These are phyloP conservation scores for Eretmocerus hayati DNA, from an alignment of 2,888 invertebrate species.

Conservation along the genomic window DNA sequence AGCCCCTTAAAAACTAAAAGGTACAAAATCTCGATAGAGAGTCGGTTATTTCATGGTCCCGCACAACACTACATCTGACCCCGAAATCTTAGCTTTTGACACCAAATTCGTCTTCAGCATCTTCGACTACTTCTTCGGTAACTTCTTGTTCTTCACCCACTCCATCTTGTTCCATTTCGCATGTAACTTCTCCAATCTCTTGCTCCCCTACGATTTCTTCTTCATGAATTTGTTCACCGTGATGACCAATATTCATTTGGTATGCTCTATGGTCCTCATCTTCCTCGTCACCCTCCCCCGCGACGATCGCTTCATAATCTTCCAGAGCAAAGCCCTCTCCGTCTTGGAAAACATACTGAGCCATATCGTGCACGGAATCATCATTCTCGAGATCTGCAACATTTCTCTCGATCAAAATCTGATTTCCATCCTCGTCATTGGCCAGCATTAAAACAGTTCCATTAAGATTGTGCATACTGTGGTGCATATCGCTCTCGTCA, in stretches of 20 bases:
- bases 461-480: slow-evolving; percentile 35
- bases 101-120: slow-evolving; percentile 26
- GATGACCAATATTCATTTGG: slow-evolving; percentile 14
- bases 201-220: slow-evolving; percentile 16
- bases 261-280: slow-evolving; percentile 15
- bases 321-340: slow-evolving; percentile 30
- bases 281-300: slow-evolving; percentile 21
- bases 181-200: slow-evolving; percentile 9
- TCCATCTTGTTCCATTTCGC: not conserved
- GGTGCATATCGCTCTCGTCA: slow-evolving; percentile 28
- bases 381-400: slow-evolving; percentile 36
- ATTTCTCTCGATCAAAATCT: slow-evolving; percentile 40
- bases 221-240: slow-evolving; percentile 17
- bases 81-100: slow-evolving; percentile 38
- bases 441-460: slow-evolving; percentile 44
- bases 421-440: slow-evolving; percentile 41
- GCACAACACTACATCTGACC: slow-evolving; percentile 13
- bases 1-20: slow-evolving; percentile 22
- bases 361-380: slow-evolving; percentile 34
- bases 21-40: slow-evolving; percentile 20
- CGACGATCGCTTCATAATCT: slow-evolving; percentile 27
- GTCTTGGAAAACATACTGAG: slow-evolving; percentile 37
- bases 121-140: slow-evolving; percentile 8
- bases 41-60: slow-evolving; percentile 20
- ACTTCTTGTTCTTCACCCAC: not conserved